A percentile compares a stretch with the other conserved stretches of the same genome.
These are phyloP conservation scores for Limonius californicus DNA, from an alignment of 1,140 invertebrate species.

Conservation along the genomic window DNA sequence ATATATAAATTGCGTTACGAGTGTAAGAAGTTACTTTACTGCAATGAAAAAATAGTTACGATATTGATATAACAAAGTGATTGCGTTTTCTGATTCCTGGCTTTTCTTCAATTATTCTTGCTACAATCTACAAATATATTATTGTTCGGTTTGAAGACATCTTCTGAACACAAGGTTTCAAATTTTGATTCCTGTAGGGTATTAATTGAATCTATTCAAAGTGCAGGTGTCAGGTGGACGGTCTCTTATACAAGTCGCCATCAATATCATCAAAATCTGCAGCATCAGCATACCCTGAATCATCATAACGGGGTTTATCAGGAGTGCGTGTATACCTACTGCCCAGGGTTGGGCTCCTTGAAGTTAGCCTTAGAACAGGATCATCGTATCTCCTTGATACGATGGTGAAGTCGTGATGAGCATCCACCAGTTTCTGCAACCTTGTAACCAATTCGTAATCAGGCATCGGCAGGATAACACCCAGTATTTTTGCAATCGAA, in stretches of 20 bases:
- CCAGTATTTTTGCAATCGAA: slow-evolving; percentile 63
- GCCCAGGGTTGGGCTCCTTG: slow-evolving; percentile 49
- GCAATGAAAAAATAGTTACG: too few relatives aligned
- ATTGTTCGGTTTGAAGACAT: too few relatives aligned
- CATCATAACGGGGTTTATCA: slow-evolving; percentile 57
- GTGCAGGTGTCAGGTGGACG: slow-evolving; percentile 36
- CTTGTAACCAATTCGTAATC: slow-evolving; percentile 74
- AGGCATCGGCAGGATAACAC: slow-evolving; percentile 63
- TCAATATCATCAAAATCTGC: slow-evolving; percentile 53
- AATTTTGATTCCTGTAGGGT: too few relatives aligned
- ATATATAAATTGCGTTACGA: too few relatives aligned
- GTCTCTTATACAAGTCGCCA: slow-evolving; percentile 53
- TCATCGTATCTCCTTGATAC: slow-evolving; percentile 68
- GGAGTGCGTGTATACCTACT: slow-evolving; percentile 55
- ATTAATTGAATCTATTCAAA: slow-evolving; percentile 18
- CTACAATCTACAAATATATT: too few relatives aligned
- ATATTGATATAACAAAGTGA: too few relatives aligned
- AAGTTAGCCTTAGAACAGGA: slow-evolving; percentile 54
- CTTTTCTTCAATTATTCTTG: too few relatives aligned
- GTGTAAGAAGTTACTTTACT: too few relatives aligned
- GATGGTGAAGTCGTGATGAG: slow-evolving; percentile 72
- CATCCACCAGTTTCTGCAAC: slow-evolving; percentile 70
- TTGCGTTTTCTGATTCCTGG: too few relatives aligned
- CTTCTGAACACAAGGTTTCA: too few relatives aligned
- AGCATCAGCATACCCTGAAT: slow-evolving; percentile 57